phyloP scores from a whole-genome alignment of 2,113 vertebrate species.

The Neolamprologus sp. region DNA sequence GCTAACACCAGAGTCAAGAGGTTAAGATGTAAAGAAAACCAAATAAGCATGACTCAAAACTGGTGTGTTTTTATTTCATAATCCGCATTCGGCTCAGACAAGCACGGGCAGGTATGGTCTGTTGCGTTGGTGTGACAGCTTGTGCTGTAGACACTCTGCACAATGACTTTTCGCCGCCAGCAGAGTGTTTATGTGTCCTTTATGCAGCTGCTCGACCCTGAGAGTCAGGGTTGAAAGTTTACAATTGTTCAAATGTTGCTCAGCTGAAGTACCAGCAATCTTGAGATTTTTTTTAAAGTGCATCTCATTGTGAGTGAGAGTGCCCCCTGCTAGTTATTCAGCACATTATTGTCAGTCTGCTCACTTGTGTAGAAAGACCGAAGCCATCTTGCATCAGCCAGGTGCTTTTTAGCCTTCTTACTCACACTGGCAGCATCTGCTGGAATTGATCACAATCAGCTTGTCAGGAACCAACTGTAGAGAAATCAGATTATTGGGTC shows the following conservation, averaged over 20 bases:
- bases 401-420: not conserved
- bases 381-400: not conserved
- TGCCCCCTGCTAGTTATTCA: not conserved
- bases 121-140: not conserved
- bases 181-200: not conserved
- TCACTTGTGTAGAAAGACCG: not conserved
- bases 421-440: not conserved
- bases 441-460: not conserved
- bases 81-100: not conserved
- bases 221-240: not conserved
- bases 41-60: not conserved
- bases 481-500: not conserved
- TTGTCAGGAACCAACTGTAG: not conserved
- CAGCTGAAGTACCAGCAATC: not conserved
- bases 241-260: not conserved
- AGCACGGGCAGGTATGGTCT: constrained; percentile 5
- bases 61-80: not conserved
- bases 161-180: not conserved
- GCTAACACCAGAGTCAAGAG: not conserved
- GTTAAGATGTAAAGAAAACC: not conserved
- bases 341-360: not conserved
- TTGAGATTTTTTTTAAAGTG: not conserved
- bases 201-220: not conserved
- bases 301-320: not conserved
- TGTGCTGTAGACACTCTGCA: not conserved